These are phyloP conservation scores for Ctenodactylus gundi DNA, from an alignment of 2,113 vertebrate species.

Conservation along the genomic window DNA sequence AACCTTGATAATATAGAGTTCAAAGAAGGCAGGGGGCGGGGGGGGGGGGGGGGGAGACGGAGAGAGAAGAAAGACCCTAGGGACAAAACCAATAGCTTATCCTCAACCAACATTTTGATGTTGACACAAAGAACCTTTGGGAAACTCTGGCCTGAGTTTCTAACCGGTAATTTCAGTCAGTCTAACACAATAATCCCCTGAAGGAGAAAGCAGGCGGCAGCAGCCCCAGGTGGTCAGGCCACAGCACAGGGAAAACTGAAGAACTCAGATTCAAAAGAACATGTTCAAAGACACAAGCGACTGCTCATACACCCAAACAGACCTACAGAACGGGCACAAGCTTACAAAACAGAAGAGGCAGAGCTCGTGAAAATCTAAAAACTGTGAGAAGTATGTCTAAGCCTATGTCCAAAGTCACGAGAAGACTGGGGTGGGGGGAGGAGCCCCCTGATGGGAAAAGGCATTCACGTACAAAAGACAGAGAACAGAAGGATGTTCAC, in stretches of 20 bases:
- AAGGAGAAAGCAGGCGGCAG: not conserved
- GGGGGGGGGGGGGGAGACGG: too few relatives aligned
- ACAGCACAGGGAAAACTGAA: too few relatives aligned
- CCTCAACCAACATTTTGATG: not conserved
- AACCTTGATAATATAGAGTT: not conserved
- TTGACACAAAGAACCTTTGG: not conserved
- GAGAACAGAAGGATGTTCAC: not conserved
- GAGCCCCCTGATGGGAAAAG: rapidly evolving
- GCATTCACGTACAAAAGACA: not conserved
- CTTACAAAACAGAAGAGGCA: not conserved
- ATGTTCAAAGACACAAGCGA: not conserved
- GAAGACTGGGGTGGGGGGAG: not conserved
- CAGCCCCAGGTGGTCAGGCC: not conserved
- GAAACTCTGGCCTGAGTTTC: not conserved
- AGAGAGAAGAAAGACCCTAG: not conserved
- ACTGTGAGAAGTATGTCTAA: not conserved
- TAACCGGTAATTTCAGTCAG: not conserved
- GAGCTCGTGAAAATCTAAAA: not conserved
- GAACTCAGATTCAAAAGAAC: not conserved
- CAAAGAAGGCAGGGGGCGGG: not conserved
- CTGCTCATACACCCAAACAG: not conserved
- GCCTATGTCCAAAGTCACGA: not conserved
- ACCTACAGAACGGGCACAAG: too few relatives aligned
- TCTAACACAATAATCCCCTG: not conserved
- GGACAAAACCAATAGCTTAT: not conserved